Evolutionary conservation across 2,113 vertebrate species (phyloP).

Genomic region (Reinhardtius hippoglossoides): DNA sequence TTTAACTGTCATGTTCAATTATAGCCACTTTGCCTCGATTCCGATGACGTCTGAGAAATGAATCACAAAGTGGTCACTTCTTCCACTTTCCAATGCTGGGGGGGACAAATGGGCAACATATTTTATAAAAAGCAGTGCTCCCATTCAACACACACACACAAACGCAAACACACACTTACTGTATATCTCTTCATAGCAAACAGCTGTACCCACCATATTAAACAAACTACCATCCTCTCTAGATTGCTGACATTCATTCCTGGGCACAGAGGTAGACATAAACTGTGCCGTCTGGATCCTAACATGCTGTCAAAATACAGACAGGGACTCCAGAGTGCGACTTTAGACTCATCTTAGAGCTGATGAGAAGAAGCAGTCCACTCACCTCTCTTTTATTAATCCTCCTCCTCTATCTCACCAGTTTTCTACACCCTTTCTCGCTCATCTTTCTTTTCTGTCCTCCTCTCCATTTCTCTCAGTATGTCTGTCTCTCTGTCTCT

Average conservation of each 20-base stretch:
- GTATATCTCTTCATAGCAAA: slow-evolving; percentile 44
- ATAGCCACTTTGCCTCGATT: slow-evolving; percentile 19
- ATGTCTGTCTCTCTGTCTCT: neutral
- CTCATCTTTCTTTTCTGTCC: neutral
- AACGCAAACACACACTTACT: slow-evolving; percentile 5
- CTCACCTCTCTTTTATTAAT: neutral
- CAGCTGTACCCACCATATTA: slow-evolving; percentile 44
- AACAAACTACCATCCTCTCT: slow-evolving; percentile 64
- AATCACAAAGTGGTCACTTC: slow-evolving; percentile 59
- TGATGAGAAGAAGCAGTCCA: slow-evolving; percentile 25
- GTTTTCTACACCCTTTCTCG: neutral
- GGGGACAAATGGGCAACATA: slow-evolving; percentile 13
- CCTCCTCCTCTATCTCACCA: slow-evolving; percentile 10
- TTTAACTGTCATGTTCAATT: slow-evolving; percentile 5
- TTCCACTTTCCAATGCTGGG: slow-evolving; percentile 58
- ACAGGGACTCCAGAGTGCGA: slow-evolving; percentile 32
- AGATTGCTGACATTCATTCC: slow-evolving; percentile 73
- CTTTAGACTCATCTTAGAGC: slow-evolving; percentile 33
- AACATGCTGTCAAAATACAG: slow-evolving; percentile 67
- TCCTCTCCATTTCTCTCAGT: slow-evolving; percentile 6
- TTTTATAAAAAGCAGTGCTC: neutral
- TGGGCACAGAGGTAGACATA: slow-evolving; percentile 66
- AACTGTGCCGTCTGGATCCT: slow-evolving; percentile 61
- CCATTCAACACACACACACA: no score
- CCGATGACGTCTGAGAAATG: slow-evolving; percentile 37